These are phyloP conservation scores for Tetraneura akinire DNA, from an alignment of 1,140 invertebrate genomes.

Conservation along the genomic window DNA sequence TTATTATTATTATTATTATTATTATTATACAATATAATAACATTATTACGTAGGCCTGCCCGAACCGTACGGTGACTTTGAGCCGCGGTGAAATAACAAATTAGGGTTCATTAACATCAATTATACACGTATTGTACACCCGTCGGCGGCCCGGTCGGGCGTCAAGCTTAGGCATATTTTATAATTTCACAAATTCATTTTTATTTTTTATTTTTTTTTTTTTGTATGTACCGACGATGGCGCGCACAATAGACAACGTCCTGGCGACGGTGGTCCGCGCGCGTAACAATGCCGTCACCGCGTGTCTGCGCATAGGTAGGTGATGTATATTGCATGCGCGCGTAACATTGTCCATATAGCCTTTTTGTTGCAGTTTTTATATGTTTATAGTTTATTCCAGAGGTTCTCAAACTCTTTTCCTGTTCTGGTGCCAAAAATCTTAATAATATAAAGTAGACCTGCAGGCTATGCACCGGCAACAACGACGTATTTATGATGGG, in stretches of 20 bases:
- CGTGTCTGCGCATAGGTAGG: not conserved
- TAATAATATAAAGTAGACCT: too few species aligned
- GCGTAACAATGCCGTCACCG: not conserved
- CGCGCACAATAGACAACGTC: not conserved
- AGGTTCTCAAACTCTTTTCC: too few species aligned
- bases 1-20: too few species aligned
- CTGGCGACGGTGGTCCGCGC: not conserved
- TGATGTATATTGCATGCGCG: too few species aligned
- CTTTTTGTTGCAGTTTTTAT: too few species aligned
- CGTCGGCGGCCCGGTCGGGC: not conserved
- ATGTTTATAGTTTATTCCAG: too few species aligned
- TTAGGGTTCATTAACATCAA: conserved; percentile 44
- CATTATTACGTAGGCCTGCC: too few species aligned
- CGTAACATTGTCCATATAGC: too few species aligned
- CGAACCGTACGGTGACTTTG: not conserved
- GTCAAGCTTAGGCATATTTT: not conserved
- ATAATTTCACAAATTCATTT: not conserved
- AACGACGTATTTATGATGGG: too few species aligned
- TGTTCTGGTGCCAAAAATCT: too few species aligned
- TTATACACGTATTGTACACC: conserved; percentile 22
- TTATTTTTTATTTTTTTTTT: not conserved
- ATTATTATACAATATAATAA: too few species aligned
- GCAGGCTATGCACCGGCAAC: too few species aligned
- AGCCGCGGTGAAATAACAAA: not conserved
- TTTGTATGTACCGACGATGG: not conserved